Conservation (phyloP, 2,113 vertebrate species). For the Pontoporia blainvillei region DNA sequence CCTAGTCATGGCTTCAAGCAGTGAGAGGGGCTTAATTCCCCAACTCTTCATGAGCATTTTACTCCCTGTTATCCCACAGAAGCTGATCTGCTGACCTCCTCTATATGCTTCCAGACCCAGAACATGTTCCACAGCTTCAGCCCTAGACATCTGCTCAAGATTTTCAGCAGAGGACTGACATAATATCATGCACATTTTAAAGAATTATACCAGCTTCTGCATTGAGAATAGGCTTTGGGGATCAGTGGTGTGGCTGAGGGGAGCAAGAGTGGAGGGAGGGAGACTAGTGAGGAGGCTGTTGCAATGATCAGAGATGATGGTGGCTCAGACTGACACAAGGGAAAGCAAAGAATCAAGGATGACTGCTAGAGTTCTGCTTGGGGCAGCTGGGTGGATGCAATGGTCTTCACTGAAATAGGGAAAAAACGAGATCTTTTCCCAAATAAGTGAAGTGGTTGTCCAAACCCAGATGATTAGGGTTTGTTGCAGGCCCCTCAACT, state of each 20-base stretch:
- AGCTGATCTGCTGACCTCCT: neutral
- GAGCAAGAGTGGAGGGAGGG: neutral
- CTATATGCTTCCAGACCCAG: neutral
- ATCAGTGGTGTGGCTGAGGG: neutral
- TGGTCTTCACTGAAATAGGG: neutral
- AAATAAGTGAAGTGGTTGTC: neutral
- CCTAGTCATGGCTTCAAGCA: neutral
- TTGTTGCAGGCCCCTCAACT: neutral
- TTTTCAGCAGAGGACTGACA: neutral
- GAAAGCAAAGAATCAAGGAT: neutral
- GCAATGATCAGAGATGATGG: neutral
- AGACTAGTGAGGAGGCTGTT: neutral
- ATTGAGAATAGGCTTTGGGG: neutral
- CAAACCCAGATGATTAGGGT: neutral
- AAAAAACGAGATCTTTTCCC: neutral
- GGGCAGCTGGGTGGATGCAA: neutral
- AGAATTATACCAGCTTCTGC: neutral
- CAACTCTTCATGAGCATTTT: neutral
- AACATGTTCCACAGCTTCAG: neutral
- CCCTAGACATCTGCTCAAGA: neutral
- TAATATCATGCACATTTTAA: neutral
- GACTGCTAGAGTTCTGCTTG: neutral
- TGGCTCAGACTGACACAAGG: neutral
- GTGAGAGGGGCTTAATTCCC: neutral
- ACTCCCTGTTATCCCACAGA: neutral